Evolutionary conservation across 2,797 vertebrate genomes (phyloP), one percentile per base, ranked within the genome.

Genomic region (Ambastaia sidthimunki): DNA sequence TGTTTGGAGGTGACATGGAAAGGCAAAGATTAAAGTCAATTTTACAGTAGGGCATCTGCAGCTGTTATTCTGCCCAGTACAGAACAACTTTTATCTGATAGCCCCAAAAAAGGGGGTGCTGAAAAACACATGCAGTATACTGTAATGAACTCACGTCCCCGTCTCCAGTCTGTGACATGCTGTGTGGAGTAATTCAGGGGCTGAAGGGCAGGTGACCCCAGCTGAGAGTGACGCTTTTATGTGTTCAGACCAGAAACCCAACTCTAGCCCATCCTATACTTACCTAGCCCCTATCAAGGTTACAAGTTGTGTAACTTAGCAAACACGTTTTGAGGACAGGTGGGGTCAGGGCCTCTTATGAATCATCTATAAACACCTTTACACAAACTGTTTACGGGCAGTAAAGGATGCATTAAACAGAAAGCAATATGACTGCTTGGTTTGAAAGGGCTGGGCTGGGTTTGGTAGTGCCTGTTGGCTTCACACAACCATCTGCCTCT

Each of bases 1-100:
- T 88, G 80, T 91, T 93, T 92, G 63, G 80, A 91, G 91, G 92
- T 93, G 92, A 92, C 91, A 90, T 85, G 84, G 84, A 89, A 90
- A 84, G 82, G 82, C 55, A 88, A 82, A 90, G 90, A 93, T 93
- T 92, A 93, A 90, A 89, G 88, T 83, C 85, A 91, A 88, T 89
- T 90, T 88, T 86, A 87, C 83, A 89, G 90, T 88, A 80, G 74
- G 78, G 85, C 86, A 81, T 86, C 88, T 83, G 80, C 87, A 89
- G 85, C 87, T 81, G 86, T 89, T 87, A 74, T 84, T 80, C 84
- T 85, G 60, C 86, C 83, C 83, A 85, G 69, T 85, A 85, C 71
- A 83, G 81, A 76, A 77, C 52, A 67, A 50, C 62, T 74, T 85
- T 80, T 86, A 84, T 85, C 83, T 85, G 85, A 74, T 82, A 69